These are phyloP conservation scores for Chloropsis cyanopogon DNA, from an alignment of 2,113 vertebrate species.

Conservation along the genomic window DNA sequence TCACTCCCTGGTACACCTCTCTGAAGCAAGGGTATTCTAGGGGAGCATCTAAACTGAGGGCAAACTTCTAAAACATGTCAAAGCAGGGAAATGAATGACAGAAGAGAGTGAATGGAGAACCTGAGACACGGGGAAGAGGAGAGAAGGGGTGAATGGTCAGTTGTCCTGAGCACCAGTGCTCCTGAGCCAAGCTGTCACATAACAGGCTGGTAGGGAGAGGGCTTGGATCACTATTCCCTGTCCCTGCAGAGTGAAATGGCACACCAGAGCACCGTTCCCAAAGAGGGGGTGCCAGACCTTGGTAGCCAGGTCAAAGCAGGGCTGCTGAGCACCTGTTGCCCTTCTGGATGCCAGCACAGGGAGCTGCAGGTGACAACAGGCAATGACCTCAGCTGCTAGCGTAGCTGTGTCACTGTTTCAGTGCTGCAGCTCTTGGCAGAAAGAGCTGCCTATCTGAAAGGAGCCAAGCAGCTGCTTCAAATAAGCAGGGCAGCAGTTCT, in stretches of 20 bases:
- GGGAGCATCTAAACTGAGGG: background rate
- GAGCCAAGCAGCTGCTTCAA: background rate
- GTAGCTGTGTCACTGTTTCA: background rate
- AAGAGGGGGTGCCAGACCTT: background rate
- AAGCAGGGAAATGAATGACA: background rate
- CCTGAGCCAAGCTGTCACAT: background rate
- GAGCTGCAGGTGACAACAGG: background rate
- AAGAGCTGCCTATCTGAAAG: background rate
- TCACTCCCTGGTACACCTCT: background rate
- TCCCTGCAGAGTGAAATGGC: background rate
- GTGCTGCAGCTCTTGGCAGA: background rate
- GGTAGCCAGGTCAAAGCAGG: background rate
- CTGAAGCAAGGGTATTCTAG: background rate
- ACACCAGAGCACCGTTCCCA: background rate
- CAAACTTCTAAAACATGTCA: background rate
- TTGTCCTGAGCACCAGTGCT: background rate
- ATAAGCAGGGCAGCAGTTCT: background rate
- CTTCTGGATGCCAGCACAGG: background rate
- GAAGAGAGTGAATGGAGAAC: background rate
- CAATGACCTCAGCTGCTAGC: background rate
- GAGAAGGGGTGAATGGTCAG: background rate
- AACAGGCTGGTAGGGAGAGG: background rate
- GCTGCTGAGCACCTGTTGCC: background rate
- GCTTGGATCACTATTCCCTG: background rate
- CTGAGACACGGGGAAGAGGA: background rate